Evolutionary conservation across 1,140 invertebrate species (phyloP), one percentile per base, ranked within the genome.

Genomic region (Megalopta genalis): DNA sequence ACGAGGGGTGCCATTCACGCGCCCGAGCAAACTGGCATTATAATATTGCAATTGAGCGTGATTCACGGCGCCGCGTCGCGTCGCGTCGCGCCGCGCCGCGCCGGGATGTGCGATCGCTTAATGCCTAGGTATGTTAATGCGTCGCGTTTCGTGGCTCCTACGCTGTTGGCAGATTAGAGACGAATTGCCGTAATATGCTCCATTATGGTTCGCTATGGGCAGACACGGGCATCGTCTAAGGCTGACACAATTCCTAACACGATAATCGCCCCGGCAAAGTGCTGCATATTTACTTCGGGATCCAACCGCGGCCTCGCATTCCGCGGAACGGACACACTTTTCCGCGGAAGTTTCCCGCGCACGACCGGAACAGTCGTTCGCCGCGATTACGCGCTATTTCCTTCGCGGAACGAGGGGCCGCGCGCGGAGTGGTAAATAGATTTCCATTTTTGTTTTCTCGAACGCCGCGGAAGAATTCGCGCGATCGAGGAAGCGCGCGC

Each of bases 91-190:
- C n/a, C n/a, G n/a, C n/a, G 32, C 4, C 32, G 32, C 32, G 32
- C 74, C 46, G 67, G 52, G 84, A 89, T 84, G 86, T 81, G 88
- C 83, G 82, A 88, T 86, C 84, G 85, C 86, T 89, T 89, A 82
- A 89, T 86, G 84, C 67, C 83, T 72, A 87, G 84, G 77, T 85
- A 88, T 87, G 89, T 82, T 90, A 89, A 90, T 89, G 85, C 83
- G 88, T 86, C 88, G 85, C 88, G 81, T 89, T 82, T 86, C 75
- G 77, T 82, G 80, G 80, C 86, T 71, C 89, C 88, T 88, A 88
- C 85, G 83, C 87, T 77, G 75, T 82, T 75, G 69, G 77, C 74
- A 73, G 72, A 74, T 60, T 78, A 82, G 67, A 68, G 77, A 76
- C 59, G 83, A 85, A 85, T 85, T 83, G 82, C 82, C 60, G 68